These are phyloP conservation scores for Drosophila parabipectinata DNA, from an alignment of 1,140 invertebrate genomes.

Conservation along the genomic window DNA sequence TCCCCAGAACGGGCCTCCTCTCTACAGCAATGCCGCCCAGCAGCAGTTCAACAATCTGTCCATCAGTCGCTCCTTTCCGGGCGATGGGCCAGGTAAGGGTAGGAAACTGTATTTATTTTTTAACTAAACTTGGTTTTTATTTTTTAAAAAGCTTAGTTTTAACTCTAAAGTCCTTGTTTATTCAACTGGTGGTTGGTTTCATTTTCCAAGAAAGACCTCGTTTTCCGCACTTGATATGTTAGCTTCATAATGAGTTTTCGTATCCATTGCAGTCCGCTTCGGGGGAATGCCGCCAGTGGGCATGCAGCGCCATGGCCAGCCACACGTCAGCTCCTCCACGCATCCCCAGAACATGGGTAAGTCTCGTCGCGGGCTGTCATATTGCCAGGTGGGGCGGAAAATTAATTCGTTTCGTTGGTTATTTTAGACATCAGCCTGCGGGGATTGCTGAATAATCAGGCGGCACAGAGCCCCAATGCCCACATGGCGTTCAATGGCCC, in stretches of 20 bases:
- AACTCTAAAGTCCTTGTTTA: not conserved
- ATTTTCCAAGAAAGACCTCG: not conserved
- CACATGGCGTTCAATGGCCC: slow-evolving; percentile 79
- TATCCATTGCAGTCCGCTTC: slow-evolving; percentile 70
- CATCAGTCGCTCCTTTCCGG: slow-evolving; percentile 77
- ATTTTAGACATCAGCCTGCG: slow-evolving; percentile 80
- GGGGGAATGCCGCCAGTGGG: slow-evolving; percentile 76
- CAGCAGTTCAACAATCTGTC: slow-evolving; percentile 82
- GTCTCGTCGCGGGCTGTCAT: slow-evolving; percentile 11
- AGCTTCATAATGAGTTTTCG: slow-evolving; percentile 23
- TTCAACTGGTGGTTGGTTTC: not conserved
- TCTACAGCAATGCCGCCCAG: slow-evolving; percentile 76
- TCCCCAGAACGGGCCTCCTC: slow-evolving; percentile 75
- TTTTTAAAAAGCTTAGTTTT: not conserved
- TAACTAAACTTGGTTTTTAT: too few species aligned
- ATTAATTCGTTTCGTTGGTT: slow-evolving; percentile 6
- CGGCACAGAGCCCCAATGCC: slow-evolving; percentile 80
- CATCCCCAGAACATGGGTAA: slow-evolving; percentile 84
- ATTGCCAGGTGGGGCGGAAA: not conserved
- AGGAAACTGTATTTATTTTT: slow-evolving; percentile 29
- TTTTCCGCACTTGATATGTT: slow-evolving; percentile 6
- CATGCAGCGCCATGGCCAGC: slow-evolving; percentile 82
- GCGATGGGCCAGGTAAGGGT: slow-evolving; percentile 80
- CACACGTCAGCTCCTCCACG: slow-evolving; percentile 83
- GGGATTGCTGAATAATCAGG: slow-evolving; percentile 82